Evolutionary conservation across 2,888 invertebrate genomes (phyloP), one percentile per base, ranked within the genome.

Genomic region (Chrysolina haemoptera): DNA sequence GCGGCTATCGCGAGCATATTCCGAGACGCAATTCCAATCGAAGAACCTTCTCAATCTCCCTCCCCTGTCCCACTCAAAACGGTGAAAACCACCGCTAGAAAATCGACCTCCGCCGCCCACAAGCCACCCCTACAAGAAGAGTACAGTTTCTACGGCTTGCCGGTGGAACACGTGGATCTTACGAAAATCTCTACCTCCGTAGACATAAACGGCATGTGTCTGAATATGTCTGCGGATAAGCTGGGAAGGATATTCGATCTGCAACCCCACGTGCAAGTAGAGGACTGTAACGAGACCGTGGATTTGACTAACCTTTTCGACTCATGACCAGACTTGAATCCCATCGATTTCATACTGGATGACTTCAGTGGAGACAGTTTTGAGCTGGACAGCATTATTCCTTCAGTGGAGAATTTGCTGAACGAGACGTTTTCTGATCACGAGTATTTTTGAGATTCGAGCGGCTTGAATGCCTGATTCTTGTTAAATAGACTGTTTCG

Each of bases 201-300:
- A 86, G 88, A 90, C 0, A 87, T 91, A 66, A 89, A 89, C 43
- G 90, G 90, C n/a, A 88, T 88, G 14, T 85, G 87, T 74, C 88
- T 91, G 82, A 87, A 86, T 70, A 87, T 90, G 74, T 89, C 89
- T 11, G 88, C 91, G 63, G 86, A 88, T 12, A 89, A 90, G 70
- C 85, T 92, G 50, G 88, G 88, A 46, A 89, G 89, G 71, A 84
- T 91, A 8, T 86, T 91, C 12, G 88, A 91, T 67, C 88, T 92
- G 62, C 86, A 90, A 72, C 90, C 91, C 0, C 82, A 79, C 72
- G 89, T 92, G 12, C 62, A 87, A 20, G 82, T 92, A 46, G 81
- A 85, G 63, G 90, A 91, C 75, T 82, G 85, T 55, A 69, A 76
- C 43, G 35, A 62, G 5, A 18, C 66, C 9, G 53, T 62, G 16